Conservation (phyloP, 1,140 invertebrate species). For the Hylaeus volcanicus region DNA sequence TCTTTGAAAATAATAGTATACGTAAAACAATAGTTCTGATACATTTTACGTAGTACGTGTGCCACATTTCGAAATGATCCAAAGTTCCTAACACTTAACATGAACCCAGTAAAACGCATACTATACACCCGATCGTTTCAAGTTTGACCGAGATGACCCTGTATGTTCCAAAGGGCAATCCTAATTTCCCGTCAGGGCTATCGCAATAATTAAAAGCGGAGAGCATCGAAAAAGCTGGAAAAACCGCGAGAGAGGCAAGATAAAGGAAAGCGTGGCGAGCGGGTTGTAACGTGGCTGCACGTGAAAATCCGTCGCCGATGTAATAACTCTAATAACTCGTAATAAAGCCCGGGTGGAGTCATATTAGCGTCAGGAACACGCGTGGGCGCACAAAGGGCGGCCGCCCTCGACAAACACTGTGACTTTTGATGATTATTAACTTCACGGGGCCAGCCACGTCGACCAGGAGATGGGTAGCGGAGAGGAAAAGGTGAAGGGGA, state of each 20-base stretch:
- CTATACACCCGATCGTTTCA: no score
- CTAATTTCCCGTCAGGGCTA: not conserved
- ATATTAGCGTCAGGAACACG: conserved; percentile 81
- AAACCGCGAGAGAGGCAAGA: conserved; percentile 9
- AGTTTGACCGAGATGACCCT: no score
- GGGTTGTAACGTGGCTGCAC: conserved; percentile 53
- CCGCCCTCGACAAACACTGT: conserved; percentile 80
- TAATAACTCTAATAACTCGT: conserved; percentile 80
- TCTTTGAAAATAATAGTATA: no score
- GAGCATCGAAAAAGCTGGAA: not conserved
- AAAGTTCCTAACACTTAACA: no score
- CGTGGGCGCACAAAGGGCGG: conserved; percentile 78
- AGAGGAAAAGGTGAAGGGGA: conserved; percentile 46
- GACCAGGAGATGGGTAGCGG: conserved; percentile 66
- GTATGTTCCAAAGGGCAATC: no score
- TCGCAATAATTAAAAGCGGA: conserved; percentile 22
- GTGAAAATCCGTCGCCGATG: conserved; percentile 76
- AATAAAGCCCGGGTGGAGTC: conserved; percentile 79
- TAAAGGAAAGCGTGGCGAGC: conserved; percentile 15
- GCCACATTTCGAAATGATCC: no score
- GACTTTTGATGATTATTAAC: conserved; percentile 82
- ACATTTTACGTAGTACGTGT: no score
- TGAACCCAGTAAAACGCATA: no score
- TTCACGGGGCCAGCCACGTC: conserved; percentile 74
- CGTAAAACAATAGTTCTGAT: no score